Base-by-base conservation (phyloP, 1,140 invertebrate genomes). In the Probaryconus sp. region DNA sequence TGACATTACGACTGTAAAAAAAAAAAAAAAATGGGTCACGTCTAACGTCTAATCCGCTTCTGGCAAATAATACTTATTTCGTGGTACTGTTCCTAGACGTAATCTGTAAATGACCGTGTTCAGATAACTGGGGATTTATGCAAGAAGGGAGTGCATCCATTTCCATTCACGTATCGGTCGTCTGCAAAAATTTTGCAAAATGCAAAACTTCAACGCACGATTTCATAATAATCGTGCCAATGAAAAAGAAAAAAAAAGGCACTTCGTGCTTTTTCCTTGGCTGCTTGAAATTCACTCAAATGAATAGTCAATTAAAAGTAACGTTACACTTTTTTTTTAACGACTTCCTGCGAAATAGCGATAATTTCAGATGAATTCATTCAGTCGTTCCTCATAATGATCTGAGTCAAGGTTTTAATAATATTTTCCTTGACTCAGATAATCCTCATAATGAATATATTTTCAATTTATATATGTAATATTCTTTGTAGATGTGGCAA, bases 11-110 rank as follows among this genome's bases (percentile, higher is more conserved):
- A 73, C 26, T 47, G 38, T 55, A 70, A 77, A n/a, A n/a, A n/a
- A n/a, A n/a, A n/a, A n/a, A n/a, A n/a, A n/a, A 77, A 77, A 77
- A 70, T 74, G 61, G 70, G 65, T 58, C 61, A 61, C 26, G 65
- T 69, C 60, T 78, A 78, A 74, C 55, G 45, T 70, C 55, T 64
- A 67, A 64, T 67, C 55, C 47, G 55, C 38, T 73, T 67, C 61
- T 60, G 55, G 40, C 38, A 67, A 67, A 74, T 74, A 61, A 74
- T 67, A 67, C 48, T 33, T 50, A 74, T 74, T 74, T 67, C 40
- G 31, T 51, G 56, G 50, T 61, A 58, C 43, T 63, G 68, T 50
- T 67, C 71, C 40, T 60, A 60, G 38, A 74, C 61, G 63, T 67
- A 74, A 74, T 67, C 53, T 35, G 58, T 33, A 74, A 72, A 74